These are phyloP conservation scores for Haliclystus octoradiatus DNA, from an alignment of 30 jellyfish, hydroid and myxozoan species.

Conservation along the genomic window DNA sequence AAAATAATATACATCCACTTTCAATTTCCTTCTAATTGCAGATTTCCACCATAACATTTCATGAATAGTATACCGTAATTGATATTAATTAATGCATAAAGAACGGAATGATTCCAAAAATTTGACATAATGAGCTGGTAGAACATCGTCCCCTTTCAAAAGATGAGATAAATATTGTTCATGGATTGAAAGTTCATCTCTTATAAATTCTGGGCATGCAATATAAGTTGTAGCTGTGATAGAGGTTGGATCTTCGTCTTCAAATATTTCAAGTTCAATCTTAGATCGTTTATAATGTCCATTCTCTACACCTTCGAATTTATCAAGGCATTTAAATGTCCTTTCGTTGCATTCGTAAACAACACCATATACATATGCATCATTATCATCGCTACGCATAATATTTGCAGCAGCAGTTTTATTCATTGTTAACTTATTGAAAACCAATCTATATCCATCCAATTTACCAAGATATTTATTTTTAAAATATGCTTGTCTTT, in stretches of 20 bases:
- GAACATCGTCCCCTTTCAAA: conserved; percentile 42
- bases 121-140: conserved; percentile 37
- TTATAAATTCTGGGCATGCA: conserved; percentile 21
- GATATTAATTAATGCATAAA: too few relatives aligned
- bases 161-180: conserved; percentile 43
- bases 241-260: conserved; percentile 3
- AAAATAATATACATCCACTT: too few relatives aligned
- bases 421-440: too few relatives aligned
- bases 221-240: conserved; percentile 36
- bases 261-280: conserved; percentile 5
- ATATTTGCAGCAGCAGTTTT: conserved; percentile 82
- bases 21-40: too few relatives aligned
- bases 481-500: conserved; percentile 30
- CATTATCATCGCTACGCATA: conserved; percentile 5
- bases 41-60: too few relatives aligned
- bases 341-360: conserved; percentile 36
- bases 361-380: conserved; percentile 49
- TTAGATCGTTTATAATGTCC: conserved; percentile 26
- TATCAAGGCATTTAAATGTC: conserved; percentile 28
- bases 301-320: conserved; percentile 63
- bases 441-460: conserved; percentile 26
- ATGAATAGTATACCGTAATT: too few relatives aligned
- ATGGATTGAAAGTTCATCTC: conserved; percentile 25
- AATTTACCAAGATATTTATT: conserved; percentile 32
- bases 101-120: conserved; percentile 40